These are phyloP conservation scores for Mormyrus lacerda DNA, from an alignment of 2,113 vertebrate genomes.

Conservation along the genomic window DNA sequence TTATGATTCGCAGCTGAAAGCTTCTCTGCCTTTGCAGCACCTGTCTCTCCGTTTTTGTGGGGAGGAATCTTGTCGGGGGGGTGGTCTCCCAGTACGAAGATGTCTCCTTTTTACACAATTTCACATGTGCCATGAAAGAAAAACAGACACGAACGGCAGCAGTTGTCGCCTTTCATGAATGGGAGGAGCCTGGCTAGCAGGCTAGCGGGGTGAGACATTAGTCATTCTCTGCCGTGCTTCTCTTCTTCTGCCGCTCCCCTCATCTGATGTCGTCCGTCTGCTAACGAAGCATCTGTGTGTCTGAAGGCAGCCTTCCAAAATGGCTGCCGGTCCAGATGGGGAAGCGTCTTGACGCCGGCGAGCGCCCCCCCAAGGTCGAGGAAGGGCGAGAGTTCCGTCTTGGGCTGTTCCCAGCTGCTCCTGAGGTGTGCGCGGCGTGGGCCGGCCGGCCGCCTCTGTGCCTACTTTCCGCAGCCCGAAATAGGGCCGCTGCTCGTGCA, in stretches of 20 bases:
- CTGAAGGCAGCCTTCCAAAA: background rate
- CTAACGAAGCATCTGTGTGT: background rate
- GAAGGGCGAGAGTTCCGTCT: background rate
- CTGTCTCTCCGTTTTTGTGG: background rate
- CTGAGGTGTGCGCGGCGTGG: too few species aligned
- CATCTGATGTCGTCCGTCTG: constrained; percentile 13
- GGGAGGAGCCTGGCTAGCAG: background rate
- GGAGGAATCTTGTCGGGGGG: background rate
- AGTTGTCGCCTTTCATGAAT: background rate
- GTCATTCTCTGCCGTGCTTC: background rate
- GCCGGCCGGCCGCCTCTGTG: background rate
- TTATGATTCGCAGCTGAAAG: background rate
- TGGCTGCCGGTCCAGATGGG: constrained; percentile 2
- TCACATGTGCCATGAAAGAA: background rate
- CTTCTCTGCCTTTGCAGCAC: background rate
- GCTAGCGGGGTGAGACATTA: background rate
- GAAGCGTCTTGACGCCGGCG: background rate
- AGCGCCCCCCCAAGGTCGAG: background rate
- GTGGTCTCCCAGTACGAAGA: background rate
- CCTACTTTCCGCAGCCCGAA: background rate
- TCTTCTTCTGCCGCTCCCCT: background rate
- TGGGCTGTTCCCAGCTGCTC: background rate
- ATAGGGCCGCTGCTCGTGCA: background rate
- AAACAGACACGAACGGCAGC: background rate
- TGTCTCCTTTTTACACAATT: background rate